Evolutionary conservation across 2,113 vertebrate species (phyloP).

Genomic region (Cettia cetti): DNA sequence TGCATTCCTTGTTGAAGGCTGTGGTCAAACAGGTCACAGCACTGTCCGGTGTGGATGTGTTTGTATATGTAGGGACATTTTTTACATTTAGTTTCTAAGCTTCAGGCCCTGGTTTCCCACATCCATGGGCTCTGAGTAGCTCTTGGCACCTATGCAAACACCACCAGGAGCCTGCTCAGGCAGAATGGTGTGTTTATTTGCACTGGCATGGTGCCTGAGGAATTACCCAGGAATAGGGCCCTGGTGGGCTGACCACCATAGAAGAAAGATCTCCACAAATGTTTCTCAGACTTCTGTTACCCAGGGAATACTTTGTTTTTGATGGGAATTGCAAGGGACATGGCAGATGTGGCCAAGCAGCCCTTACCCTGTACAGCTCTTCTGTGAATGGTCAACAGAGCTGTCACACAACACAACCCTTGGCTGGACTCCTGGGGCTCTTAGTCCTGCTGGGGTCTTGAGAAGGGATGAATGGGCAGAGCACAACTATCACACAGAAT

Average conservation of each 20-base stretch:
- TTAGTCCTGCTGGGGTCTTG: neutral
- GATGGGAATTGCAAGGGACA: neutral
- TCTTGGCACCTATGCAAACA: neutral
- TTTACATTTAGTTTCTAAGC: neutral
- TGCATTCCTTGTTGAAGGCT: neutral
- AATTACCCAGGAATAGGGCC: neutral
- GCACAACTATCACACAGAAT: neutral
- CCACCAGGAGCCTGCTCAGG: neutral
- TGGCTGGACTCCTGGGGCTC: neutral
- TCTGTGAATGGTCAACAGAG: neutral
- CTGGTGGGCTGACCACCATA: neutral
- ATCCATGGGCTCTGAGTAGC: neutral
- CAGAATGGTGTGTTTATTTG: neutral
- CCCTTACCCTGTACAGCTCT: neutral
- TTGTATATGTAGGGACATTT: neutral
- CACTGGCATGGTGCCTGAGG: neutral
- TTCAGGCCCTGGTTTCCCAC: neutral
- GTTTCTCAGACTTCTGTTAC: neutral
- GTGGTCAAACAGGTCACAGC: neutral
- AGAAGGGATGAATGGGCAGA: neutral
- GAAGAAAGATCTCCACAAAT: neutral
- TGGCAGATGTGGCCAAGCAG: neutral
- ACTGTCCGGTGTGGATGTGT: neutral
- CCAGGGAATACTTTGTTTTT: neutral
- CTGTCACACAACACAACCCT: neutral